Conservation (phyloP, 1,140 invertebrate species). For the Bombus superbus region DNA sequence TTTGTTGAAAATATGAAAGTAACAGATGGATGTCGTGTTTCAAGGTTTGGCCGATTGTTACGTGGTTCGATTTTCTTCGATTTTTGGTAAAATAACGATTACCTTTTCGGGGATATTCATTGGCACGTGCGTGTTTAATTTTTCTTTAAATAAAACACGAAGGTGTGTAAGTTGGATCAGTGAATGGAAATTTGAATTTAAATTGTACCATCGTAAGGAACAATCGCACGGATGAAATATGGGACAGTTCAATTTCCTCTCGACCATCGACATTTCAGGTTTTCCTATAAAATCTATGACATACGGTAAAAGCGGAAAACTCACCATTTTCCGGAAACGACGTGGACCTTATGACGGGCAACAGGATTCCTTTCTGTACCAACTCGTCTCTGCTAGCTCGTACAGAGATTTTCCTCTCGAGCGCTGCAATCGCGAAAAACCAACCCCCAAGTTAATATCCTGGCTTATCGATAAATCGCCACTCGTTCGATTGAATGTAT, state of each 20-base stretch:
- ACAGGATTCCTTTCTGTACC: conserved; percentile 97
- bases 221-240: background rate
- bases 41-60: too few species aligned
- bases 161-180: too few species aligned
- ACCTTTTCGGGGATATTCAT: too few species aligned
- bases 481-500: background rate
- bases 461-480: background rate
- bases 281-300: background rate
- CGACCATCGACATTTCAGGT: background rate
- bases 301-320: conserved; percentile 62
- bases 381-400: conserved; percentile 97
- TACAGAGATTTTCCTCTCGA: conserved; percentile 99
- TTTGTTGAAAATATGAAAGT: too few species aligned
- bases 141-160: too few species aligned
- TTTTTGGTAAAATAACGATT: too few species aligned
- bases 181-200: background rate
- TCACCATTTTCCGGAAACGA: conserved; percentile 91
- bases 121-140: too few species aligned
- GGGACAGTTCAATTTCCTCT: background rate
- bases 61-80: too few species aligned
- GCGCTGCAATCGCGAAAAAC: conserved; percentile 85
- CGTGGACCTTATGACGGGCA: conserved; percentile 93
- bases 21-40: too few species aligned
- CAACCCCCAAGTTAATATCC: background rate
- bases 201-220: background rate